phyloP scores from a whole-genome alignment of 1,140 invertebrate genomes.

The Hylyphantes graminicola region DNA sequence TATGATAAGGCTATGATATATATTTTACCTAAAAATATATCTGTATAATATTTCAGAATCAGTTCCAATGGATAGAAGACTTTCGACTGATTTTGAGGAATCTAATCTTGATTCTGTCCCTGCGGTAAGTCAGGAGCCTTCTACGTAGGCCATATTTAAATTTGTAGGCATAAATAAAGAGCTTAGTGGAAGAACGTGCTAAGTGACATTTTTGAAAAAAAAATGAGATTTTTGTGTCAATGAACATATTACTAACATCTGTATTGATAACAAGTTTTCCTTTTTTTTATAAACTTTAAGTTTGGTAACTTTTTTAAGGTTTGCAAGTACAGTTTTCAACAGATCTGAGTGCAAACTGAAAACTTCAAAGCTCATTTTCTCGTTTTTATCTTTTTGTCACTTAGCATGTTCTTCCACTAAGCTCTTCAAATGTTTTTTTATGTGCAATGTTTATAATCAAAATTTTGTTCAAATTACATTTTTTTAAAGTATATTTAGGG shows the following conservation, averaged over 20 bases:
- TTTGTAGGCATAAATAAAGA: no score
- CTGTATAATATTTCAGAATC: constrained; percentile 15
- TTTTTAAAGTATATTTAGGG: not conserved
- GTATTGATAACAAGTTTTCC: no score
- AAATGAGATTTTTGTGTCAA: no score
- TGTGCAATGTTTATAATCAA: not conserved
- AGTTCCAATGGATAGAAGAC: constrained; percentile 18
- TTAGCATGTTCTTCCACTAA: not conserved
- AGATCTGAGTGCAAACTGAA: no score
- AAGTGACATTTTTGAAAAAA: no score
- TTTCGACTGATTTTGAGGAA: constrained; percentile 48
- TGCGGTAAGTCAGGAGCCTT: constrained; percentile 21
- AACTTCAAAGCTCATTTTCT: not conserved
- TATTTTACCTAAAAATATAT: not conserved
- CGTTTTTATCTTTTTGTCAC: not conserved
- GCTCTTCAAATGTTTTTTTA: not conserved
- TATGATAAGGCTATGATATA: not conserved
- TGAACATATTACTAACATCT: no score
- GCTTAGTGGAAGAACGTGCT: no score
- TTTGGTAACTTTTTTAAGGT: no score
- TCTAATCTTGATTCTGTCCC: constrained; percentile 22
- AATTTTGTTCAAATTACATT: not conserved
- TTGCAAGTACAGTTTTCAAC: no score
- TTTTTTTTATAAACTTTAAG: no score
- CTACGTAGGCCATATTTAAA: no score